Percentiles rank a stretch among this genome's conserved stretches.
phyloP scores from a whole-genome alignment of 2,888 invertebrate genomes.

The Anaspis maculata region DNA sequence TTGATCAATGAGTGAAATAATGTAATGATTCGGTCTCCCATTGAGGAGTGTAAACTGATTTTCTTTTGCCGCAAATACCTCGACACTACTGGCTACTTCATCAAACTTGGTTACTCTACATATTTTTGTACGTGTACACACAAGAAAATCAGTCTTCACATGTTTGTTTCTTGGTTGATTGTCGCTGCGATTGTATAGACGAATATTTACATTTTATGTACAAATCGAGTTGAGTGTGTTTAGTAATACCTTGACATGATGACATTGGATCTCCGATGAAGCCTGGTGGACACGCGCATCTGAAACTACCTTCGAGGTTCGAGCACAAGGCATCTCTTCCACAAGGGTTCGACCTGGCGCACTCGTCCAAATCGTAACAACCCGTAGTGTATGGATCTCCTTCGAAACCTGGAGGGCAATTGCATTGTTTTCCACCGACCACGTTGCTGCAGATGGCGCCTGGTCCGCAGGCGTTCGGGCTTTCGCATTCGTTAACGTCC shows the following conservation, averaged over 20 bases:
- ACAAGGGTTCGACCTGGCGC: slow-evolving; percentile 56
- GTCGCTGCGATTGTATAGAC: slow-evolving; percentile 12
- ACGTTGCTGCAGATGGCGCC: slow-evolving; percentile 74
- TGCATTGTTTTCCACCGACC: slow-evolving; percentile 73
- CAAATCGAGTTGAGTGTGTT: too few species aligned
- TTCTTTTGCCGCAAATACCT: too few species aligned
- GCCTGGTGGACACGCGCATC: slow-evolving; percentile 76
- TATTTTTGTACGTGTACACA: slow-evolving; percentile 33
- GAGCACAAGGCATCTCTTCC: slow-evolving; percentile 73
- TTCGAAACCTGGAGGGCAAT: slow-evolving; percentile 70
- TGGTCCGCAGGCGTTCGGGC: slow-evolving; percentile 63
- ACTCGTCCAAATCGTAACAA: slow-evolving; percentile 70
- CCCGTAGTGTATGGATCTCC: slow-evolving; percentile 66
- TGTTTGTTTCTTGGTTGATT: slow-evolving; percentile 35
- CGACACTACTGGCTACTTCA: too few species aligned
- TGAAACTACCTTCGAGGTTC: slow-evolving; percentile 70
- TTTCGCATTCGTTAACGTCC: slow-evolving; percentile 77
- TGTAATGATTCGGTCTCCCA: too few species aligned
- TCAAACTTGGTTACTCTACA: too few species aligned
- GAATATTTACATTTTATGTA: slow-evolving; percentile 20
- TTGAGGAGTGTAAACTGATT: too few species aligned
- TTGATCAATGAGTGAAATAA: too few species aligned
- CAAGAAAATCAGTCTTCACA: slow-evolving; percentile 42
- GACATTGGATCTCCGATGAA: slow-evolving; percentile 70
- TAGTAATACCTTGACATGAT: slow-evolving; percentile 62